Evolutionary conservation across 2,797 vertebrate species (phyloP), one percentile per base, ranked within the genome.

Genomic region (Platalea minor): DNA sequence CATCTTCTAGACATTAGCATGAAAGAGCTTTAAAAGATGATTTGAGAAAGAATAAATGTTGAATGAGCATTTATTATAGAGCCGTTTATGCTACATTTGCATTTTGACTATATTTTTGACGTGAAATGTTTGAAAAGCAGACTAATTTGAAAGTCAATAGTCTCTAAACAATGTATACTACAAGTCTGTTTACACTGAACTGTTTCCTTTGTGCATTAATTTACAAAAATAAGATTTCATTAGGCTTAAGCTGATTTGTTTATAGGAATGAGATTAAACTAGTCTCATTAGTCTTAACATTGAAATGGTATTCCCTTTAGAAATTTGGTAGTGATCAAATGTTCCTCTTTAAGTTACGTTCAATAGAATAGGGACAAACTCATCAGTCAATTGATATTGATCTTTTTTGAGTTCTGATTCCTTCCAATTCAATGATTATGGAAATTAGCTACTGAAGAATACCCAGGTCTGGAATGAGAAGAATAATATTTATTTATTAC

Each of bases 1-100:
- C 99, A 99, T 99, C 99, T 99, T 98, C 98, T 98, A 98, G 98
- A 99, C 98, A 98, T 99, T 99, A 99, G 98, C 99, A 99, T 99
- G 99, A 99, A 98, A 99, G 98, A 98, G 98, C 98, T 98, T 99
- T 99, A 98, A 98, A 99, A 98, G 98, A 98, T 98, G 98, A 99
- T 98, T 98, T 98, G 98, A 98, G 98, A 98, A 98, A 99, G 98
- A 98, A 98, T 98, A 98, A 98, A 98, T 99, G 98, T 98, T 98
- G 98, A 99, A 99, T 98, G 98, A 98, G 98, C 98, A 98, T 98
- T 99, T 99, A 98, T 98, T 98, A 98, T 96, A 98, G 98, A 98
- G 96, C 95, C 97, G 46, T 99, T 99, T 98, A 98, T 98, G 98
- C 98, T 98, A 90, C 96, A 98, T 98, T 98, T 98, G 97, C 98